phyloP scores from a whole-genome alignment of 2,797 vertebrate species.

The Labroides dimidiatus region DNA sequence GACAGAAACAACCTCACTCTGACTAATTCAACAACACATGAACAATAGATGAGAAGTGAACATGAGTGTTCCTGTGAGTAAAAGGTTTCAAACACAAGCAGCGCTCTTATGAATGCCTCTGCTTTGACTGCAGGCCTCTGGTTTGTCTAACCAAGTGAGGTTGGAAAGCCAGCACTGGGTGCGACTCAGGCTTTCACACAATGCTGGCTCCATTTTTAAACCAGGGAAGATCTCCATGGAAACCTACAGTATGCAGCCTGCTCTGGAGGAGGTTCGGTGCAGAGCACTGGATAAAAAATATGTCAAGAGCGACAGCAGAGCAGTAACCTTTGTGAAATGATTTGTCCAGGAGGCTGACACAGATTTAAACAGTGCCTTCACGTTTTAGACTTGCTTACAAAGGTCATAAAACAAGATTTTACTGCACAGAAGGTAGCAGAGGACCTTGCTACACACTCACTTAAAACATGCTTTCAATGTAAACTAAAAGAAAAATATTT shows the following conservation, averaged over 20 bases:
- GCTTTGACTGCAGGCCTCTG: constrained; percentile 34
- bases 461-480: not conserved
- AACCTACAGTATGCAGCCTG: constrained; percentile 45
- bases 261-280: constrained; percentile 9
- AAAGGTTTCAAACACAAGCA: constrained; percentile 33
- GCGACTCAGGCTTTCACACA: constrained; percentile 31
- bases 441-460: not conserved
- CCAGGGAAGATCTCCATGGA: constrained; percentile 54
- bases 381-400: not conserved
- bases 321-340: constrained; percentile 12
- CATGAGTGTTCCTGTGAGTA: constrained; percentile 39
- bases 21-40: constrained; percentile 63
- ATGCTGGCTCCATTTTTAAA: constrained; percentile 29
- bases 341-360: not conserved
- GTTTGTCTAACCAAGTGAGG: constrained; percentile 23
- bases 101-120: constrained; percentile 26
- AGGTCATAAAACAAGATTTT: not conserved
- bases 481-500: too few species aligned
- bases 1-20: constrained; percentile 47
- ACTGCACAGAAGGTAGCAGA: not conserved
- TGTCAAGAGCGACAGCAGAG: constrained; percentile 11
- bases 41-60: constrained; percentile 61
- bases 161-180: constrained; percentile 27
- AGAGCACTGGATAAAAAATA: constrained; percentile 10
- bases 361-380: not conserved